phyloP scores from a whole-genome alignment of 2,113 vertebrate species.

The Entelurus aequoreus region DNA sequence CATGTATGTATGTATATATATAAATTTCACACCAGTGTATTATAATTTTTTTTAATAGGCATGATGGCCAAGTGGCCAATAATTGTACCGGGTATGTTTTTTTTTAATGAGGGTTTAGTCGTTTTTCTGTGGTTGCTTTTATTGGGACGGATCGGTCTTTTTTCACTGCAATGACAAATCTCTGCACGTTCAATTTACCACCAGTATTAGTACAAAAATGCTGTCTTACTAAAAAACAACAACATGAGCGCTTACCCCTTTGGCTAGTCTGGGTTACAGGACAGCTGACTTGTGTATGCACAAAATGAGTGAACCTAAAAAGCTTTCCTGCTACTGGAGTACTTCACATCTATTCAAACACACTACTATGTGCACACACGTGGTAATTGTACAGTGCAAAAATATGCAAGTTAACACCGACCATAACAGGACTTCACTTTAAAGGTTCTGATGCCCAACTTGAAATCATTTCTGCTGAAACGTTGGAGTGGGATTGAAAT shows the following conservation, averaged over 20 bases:
- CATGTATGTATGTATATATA: too few species aligned
- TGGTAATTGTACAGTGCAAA: conserved; percentile 49
- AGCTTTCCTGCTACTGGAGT: conserved; percentile 37
- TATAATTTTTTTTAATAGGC: too few species aligned
- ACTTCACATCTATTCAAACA: conserved; percentile 28
- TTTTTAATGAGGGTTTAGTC: not conserved
- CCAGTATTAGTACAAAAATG: conserved; percentile 71
- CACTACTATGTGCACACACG: conserved; percentile 33
- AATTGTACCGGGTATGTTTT: too few species aligned
- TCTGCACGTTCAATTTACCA: conserved; percentile 38
- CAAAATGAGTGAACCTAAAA: conserved; percentile 3
- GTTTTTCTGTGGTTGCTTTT: conserved; percentile 46
- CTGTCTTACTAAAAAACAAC: conserved; percentile 65
- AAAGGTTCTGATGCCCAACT: conserved; percentile 4
- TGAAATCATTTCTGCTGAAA: conserved; percentile 1
- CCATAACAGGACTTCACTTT: conserved; percentile 10
- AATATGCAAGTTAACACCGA: conserved; percentile 7
- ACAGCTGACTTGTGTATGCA: conserved; percentile 32
- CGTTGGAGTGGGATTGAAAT: not conserved
- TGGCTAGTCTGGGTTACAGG: conserved; percentile 15
- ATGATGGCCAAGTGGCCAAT: too few species aligned
- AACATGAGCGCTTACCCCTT: conserved; percentile 25
- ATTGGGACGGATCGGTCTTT: conserved; percentile 50
- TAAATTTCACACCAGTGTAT: too few species aligned
- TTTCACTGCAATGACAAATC: conserved; percentile 51